Evolutionary conservation across 1,140 invertebrate genomes (phyloP).

Genomic region (Ostrea edulis): DNA sequence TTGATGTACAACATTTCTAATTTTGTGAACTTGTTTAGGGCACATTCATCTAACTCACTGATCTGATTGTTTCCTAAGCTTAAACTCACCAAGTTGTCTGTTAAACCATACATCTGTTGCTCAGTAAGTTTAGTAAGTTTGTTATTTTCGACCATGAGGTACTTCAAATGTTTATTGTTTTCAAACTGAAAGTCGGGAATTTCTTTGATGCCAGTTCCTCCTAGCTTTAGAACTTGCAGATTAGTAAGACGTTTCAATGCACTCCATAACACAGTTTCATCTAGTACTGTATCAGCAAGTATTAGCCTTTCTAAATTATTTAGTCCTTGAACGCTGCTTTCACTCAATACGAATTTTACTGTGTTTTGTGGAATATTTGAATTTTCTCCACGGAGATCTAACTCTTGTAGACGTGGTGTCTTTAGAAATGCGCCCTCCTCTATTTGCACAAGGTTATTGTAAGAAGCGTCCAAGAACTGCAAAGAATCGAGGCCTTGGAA

Average conservation of each 20-base stretch:
- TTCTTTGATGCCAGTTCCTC: conserved; percentile 49
- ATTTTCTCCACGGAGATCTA: conserved; percentile 53
- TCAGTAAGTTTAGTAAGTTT: conserved; percentile 42
- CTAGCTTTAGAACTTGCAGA: conserved; percentile 46
- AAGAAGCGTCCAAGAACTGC: conserved; percentile 52
- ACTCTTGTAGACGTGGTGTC: conserved; percentile 19
- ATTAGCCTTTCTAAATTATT: conserved; percentile 48
- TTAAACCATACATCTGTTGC: conserved; percentile 42
- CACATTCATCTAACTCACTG: conserved; percentile 42
- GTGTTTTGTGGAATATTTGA: not conserved
- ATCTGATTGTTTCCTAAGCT: conserved; percentile 53
- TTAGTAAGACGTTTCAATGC: conserved; percentile 40
- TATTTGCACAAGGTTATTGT: conserved; percentile 45
- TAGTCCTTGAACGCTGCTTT: conserved; percentile 46
- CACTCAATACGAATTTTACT: conserved; percentile 27
- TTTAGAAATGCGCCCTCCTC: conserved; percentile 44
- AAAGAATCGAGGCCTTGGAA: conserved; percentile 52
- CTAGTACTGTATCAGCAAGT: conserved; percentile 44
- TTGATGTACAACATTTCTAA: conserved; percentile 52
- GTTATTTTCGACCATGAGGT: conserved; percentile 54
- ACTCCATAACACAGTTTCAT: conserved; percentile 48
- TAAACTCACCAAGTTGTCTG: conserved; percentile 43
- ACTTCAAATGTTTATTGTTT: conserved; percentile 45
- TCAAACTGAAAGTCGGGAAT: conserved; percentile 53
- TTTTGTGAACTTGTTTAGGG: conserved; percentile 43